These are phyloP conservation scores for Rotaria socialis DNA, from an alignment of 2,888 invertebrate genomes.

Conservation along the genomic window DNA sequence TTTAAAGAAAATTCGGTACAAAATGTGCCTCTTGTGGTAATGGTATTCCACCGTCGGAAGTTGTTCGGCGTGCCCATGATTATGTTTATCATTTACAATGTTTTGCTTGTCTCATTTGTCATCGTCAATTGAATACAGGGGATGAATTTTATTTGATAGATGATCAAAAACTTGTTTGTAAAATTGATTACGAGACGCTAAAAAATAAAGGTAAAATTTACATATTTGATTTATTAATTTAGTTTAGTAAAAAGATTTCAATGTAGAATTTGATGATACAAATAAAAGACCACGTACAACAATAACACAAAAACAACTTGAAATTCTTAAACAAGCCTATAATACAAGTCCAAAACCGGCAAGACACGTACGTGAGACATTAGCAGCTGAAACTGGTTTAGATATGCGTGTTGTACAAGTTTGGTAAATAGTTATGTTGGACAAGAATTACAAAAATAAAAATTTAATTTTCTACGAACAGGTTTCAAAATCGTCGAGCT, in stretches of 20 bases:
- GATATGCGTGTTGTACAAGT: slow-evolving; percentile 99
- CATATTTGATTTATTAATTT: neutral
- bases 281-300: slow-evolving; percentile 97
- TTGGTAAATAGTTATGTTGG: slow-evolving; percentile 37
- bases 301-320: slow-evolving; percentile 95
- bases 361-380: slow-evolving; percentile 90
- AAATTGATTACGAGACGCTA: slow-evolving; percentile 93
- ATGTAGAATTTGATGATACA: slow-evolving; percentile 69
- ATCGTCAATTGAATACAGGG: slow-evolving; percentile 88
- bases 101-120: slow-evolving; percentile 67
- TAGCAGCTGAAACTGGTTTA: slow-evolving; percentile 93
- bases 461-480: neutral
- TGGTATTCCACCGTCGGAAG: slow-evolving; percentile 92
- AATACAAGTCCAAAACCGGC: slow-evolving; percentile 98
- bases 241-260: neutral
- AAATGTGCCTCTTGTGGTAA: slow-evolving; percentile 96
- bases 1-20: slow-evolving; percentile 86
- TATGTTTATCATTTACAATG: slow-evolving; percentile 72
- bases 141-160: slow-evolving; percentile 98
- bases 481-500: slow-evolving; percentile 66
- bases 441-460: neutral
- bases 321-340: slow-evolving; percentile 93
- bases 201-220: slow-evolving; percentile 67
- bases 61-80: slow-evolving; percentile 88
- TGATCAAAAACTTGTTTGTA: slow-evolving; percentile 93